These are phyloP conservation scores for Pseudochromis fuscus DNA, from an alignment of 2,797 vertebrate genomes.

Conservation along the genomic window DNA sequence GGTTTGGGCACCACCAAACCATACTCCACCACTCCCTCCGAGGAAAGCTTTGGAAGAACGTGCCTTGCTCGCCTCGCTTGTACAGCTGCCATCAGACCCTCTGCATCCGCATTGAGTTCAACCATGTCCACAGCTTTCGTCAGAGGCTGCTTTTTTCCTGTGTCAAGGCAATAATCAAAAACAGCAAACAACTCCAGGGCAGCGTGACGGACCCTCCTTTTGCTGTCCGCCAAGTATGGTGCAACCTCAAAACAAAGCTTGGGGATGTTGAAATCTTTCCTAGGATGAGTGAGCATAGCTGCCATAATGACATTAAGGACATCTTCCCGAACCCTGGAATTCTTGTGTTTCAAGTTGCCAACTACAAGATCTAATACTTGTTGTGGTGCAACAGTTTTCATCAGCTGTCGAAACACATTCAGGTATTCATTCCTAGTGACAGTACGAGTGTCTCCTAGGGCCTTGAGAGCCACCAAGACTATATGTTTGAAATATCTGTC, in stretches of 20 bases:
- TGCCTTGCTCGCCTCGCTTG: slow-evolving; percentile 90
- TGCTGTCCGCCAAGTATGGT: slow-evolving; percentile 88
- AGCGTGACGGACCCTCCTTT: slow-evolving; percentile 89
- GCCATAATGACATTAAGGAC: slow-evolving; percentile 88
- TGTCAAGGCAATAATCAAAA: slow-evolving; percentile 87
- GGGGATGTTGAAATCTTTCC: slow-evolving; percentile 88
- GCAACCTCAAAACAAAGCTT: slow-evolving; percentile 87
- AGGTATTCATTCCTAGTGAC: slow-evolving; percentile 88
- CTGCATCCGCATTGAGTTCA: slow-evolving; percentile 87
- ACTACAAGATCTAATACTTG: slow-evolving; percentile 87
- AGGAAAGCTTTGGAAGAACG: slow-evolving; percentile 84
- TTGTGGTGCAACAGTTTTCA: slow-evolving; percentile 85
- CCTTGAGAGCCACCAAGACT: slow-evolving; percentile 85
- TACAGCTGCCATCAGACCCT: slow-evolving; percentile 89
- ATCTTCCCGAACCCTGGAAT: slow-evolving; percentile 89
- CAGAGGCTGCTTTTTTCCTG: slow-evolving; percentile 84
- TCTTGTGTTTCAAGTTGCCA: slow-evolving; percentile 88
- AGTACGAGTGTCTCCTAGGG: slow-evolving; percentile 87
- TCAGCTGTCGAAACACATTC: slow-evolving; percentile 87
- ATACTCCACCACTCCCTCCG: slow-evolving; percentile 88
- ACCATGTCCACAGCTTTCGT: slow-evolving; percentile 89
- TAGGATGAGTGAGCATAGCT: slow-evolving; percentile 88
- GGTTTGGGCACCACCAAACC: slow-evolving; percentile 85
- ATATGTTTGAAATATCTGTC: slow-evolving; percentile 84
- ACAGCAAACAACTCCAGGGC: slow-evolving; percentile 90